Conservation (phyloP, 2,797 vertebrate genomes). For the Poeciliopsis turneri region DNA sequence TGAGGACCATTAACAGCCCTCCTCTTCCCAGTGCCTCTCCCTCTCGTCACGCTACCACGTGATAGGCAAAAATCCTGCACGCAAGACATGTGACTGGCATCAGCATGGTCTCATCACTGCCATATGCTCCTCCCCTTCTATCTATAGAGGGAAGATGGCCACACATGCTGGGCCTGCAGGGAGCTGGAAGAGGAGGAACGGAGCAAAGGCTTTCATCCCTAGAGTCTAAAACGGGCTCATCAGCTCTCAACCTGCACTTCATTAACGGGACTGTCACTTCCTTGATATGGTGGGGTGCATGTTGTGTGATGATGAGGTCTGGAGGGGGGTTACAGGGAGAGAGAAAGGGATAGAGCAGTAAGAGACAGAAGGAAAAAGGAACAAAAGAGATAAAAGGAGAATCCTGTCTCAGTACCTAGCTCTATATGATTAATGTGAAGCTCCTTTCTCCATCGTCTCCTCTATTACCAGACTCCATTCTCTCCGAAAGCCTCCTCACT, state of each 20-base stretch:
- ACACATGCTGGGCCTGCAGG: conserved; percentile 53
- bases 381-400: conserved; percentile 43
- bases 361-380: conserved; percentile 38
- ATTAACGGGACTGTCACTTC: conserved; percentile 67
- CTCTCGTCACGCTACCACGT: conserved; percentile 10
- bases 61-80: conserved; percentile 31
- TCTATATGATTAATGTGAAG: conserved; percentile 82
- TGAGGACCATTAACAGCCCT: conserved; percentile 15
- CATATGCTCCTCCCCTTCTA: conserved; percentile 43
- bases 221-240: conserved; percentile 65
- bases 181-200: conserved; percentile 34
- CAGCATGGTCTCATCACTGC: conserved; percentile 41
- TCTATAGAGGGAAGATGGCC: conserved; percentile 52
- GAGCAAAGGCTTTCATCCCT: conserved; percentile 48
- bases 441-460: conserved; percentile 76
- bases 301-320: conserved; percentile 33
- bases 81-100: conserved; percentile 49
- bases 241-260: conserved; percentile 72
- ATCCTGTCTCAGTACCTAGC: conserved; percentile 59
- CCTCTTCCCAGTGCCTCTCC: conserved; percentile 25
- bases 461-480: conserved; percentile 76
- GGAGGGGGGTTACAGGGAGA: conserved; percentile 5
- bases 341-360: conserved; percentile 16
- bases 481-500: conserved; percentile 74
- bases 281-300: conserved; percentile 27